Evolutionary conservation across 2,888 invertebrate species (phyloP).

Genomic region (Dione vanillae): DNA sequence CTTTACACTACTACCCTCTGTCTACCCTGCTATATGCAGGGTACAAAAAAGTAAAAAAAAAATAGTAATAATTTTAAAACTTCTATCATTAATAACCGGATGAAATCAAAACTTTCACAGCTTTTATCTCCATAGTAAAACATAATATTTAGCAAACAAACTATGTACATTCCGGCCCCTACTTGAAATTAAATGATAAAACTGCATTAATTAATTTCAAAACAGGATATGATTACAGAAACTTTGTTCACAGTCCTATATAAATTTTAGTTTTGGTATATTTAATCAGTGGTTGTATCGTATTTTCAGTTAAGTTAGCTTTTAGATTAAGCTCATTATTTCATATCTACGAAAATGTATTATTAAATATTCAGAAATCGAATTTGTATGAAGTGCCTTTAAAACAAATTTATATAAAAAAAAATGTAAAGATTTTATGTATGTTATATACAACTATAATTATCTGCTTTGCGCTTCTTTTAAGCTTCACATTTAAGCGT

Average conservation of each 20-base stretch:
- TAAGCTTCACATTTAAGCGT: too few relatives aligned
- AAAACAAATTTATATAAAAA: too few relatives aligned
- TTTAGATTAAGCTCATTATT: too few relatives aligned
- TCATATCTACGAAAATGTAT: too few relatives aligned
- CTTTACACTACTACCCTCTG: too few relatives aligned
- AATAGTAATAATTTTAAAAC: neutral
- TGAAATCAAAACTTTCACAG: neutral
- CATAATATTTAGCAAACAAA: conserved; percentile 6
- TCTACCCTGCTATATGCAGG: too few relatives aligned
- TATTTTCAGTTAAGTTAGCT: neutral
- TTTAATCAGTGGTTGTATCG: neutral
- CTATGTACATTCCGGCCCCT: neutral
- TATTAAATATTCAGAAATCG: too few relatives aligned
- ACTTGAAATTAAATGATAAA: neutral
- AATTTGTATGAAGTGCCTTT: too few relatives aligned
- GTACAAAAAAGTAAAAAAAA: neutral
- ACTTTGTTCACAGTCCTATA: neutral
- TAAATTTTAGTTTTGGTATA: neutral
- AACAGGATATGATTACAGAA: conserved; percentile 1
- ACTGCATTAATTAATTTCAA: conserved; percentile 6
- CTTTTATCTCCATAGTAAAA: neutral
- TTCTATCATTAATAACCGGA: neutral
- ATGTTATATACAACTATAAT: too few relatives aligned
- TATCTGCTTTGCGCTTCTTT: too few relatives aligned
- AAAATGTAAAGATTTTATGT: too few relatives aligned